A percentile compares a stretch with the other conserved stretches of the same genome.
phyloP scores from a whole-genome alignment of 53 echinoderm and acorn worm genomes.

The Pentamera pediparva region DNA sequence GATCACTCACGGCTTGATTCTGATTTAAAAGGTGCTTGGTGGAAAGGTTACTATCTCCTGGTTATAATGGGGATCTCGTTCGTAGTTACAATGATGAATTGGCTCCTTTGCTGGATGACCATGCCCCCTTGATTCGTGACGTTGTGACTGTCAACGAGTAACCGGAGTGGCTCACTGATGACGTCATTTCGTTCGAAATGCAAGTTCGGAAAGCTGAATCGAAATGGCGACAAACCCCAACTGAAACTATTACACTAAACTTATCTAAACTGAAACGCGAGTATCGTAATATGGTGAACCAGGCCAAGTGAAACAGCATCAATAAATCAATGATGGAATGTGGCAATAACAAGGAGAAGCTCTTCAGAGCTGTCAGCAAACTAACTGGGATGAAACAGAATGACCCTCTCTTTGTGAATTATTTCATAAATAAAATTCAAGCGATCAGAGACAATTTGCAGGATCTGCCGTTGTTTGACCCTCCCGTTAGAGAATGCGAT shows the following conservation, averaged over 20 bases:
- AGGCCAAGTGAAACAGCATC: not conserved
- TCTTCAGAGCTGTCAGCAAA: not conserved
- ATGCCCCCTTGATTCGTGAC: not conserved
- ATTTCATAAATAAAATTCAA: not conserved
- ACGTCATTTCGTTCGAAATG: not conserved
- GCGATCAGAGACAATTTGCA: slow-evolving; percentile 16
- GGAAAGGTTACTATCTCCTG: not conserved
- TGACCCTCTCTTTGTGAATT: slow-evolving; percentile 11
- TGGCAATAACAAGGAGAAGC: not conserved
- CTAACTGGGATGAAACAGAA: slow-evolving; percentile 2
- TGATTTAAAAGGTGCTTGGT: slow-evolving; percentile 19
- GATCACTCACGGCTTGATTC: too few relatives aligned
- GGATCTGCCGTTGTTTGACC: not conserved
- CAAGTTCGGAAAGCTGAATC: slow-evolving; percentile 8
- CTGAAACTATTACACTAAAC: not conserved
- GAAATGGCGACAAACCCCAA: slow-evolving; percentile 5
- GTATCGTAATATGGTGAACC: not conserved
- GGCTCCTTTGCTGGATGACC: not conserved
- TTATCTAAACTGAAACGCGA: not conserved
- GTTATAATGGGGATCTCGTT: slow-evolving; percentile 3
- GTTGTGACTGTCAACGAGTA: not conserved
- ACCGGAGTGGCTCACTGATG: not conserved
- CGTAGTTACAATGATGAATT: not conserved
- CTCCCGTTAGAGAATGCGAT: not conserved
- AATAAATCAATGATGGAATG: not conserved